Percentiles rank a stretch among this genome's conserved stretches.
Evolutionary conservation across 2,797 vertebrate genomes (phyloP).

Genomic region (Discoglossus pictus): DNA sequence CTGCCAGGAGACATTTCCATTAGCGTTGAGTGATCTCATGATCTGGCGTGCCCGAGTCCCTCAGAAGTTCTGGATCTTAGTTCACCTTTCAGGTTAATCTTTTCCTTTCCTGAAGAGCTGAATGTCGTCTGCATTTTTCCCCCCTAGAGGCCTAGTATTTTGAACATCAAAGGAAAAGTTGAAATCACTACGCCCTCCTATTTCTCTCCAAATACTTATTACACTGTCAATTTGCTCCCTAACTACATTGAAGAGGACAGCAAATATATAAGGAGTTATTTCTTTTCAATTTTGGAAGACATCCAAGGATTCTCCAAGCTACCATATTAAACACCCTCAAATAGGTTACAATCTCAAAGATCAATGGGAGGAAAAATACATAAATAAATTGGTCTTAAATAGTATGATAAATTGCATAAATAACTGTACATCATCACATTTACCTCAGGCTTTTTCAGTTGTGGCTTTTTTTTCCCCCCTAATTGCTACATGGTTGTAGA

Average conservation of each 20-base stretch:
- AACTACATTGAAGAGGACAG: conserved; percentile 68
- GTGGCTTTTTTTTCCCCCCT: too few relatives aligned
- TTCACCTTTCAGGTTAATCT: conserved; percentile 74
- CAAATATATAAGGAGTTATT: conserved; percentile 63
- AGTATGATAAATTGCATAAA: conserved; percentile 7
- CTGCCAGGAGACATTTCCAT: conserved; percentile 58
- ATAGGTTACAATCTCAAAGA: too few relatives aligned
- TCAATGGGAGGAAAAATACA: too few relatives aligned
- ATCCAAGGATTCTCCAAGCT: conserved; percentile 66
- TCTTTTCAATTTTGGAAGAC: conserved; percentile 62
- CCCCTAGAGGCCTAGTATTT: conserved; percentile 67
- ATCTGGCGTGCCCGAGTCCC: conserved; percentile 59
- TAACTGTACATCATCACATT: too few relatives aligned
- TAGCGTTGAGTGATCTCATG: conserved; percentile 57
- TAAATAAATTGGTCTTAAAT: too few relatives aligned
- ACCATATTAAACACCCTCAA: too few relatives aligned
- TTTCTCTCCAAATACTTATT: conserved; percentile 66
- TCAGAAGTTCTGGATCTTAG: conserved; percentile 62
- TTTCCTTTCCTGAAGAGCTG: conserved; percentile 70
- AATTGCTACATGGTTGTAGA: too few relatives aligned
- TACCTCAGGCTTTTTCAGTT: too few relatives aligned
- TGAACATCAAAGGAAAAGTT: conserved; percentile 74
- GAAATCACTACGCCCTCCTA: conserved; percentile 60
- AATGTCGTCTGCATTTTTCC: conserved; percentile 67
- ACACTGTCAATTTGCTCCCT: conserved; percentile 68